Conservation (phyloP, 2,797 vertebrate genomes). For the Merluccius polli region DNA sequence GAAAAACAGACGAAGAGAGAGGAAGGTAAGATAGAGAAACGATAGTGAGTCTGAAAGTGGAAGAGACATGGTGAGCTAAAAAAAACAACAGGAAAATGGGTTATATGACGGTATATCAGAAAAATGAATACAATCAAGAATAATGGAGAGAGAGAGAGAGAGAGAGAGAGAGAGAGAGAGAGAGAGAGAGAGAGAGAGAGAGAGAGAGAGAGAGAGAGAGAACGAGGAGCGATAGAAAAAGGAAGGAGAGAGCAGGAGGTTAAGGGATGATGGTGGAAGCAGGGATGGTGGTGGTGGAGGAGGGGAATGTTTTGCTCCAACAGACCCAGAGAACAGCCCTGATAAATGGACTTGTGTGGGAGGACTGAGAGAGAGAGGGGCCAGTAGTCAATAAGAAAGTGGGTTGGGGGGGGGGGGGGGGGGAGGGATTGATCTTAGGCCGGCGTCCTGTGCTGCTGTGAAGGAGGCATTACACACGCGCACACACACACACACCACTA, state of each 20-base stretch:
- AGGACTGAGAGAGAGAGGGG: background rate
- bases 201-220: no score
- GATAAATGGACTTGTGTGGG: background rate
- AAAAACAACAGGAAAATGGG: background rate
- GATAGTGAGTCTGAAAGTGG: background rate
- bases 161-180: no score
- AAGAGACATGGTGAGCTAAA: background rate
- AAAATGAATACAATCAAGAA: background rate
- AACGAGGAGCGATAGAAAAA: no score
- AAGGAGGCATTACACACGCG: no score
- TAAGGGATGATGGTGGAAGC: background rate
- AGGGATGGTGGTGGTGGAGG: no score
- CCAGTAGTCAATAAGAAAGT: no score
- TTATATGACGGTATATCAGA: background rate
- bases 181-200: no score
- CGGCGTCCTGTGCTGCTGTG: background rate
- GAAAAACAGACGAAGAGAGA: background rate
- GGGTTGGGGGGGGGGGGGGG: background rate
- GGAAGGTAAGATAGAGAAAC: background rate
- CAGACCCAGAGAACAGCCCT: background rate
- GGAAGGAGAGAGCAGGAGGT: no score
- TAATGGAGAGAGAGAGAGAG: no score
- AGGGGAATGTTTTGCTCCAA: no score
- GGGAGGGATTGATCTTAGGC: background rate
- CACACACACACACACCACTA: background rate